Evolutionary conservation across 2,888 invertebrate species (phyloP).

Genomic region (Tanypteryx hageni): DNA sequence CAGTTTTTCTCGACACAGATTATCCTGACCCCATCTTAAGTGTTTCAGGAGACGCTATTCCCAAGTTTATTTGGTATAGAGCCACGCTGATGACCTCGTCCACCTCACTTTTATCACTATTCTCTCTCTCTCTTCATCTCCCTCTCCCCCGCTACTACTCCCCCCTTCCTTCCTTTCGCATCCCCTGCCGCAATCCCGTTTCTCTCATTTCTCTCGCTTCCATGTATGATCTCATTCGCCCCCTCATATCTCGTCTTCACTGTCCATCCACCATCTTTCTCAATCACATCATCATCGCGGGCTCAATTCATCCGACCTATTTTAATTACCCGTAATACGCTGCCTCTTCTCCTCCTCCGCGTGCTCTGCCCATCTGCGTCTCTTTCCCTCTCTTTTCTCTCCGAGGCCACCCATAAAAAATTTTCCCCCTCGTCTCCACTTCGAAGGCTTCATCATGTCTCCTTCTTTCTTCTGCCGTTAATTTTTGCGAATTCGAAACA

Average conservation of each 20-base stretch:
- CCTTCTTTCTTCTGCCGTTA: not conserved
- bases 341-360: slow-evolving; percentile 22
- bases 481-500: slow-evolving; percentile 25
- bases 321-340: slow-evolving; percentile 55
- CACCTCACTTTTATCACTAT: not conserved
- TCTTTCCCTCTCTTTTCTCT: too few relatives aligned
- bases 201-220: not conserved
- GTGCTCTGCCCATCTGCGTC: not conserved
- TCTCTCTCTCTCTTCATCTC: not conserved
- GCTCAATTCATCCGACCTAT: slow-evolving; percentile 54
- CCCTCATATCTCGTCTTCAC: not conserved
- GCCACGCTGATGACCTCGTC: too few relatives aligned
- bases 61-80: too few relatives aligned
- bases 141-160: not conserved
- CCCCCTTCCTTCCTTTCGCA: not conserved
- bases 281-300: slow-evolving; percentile 48
- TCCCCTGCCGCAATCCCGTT: not conserved
- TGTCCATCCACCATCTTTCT: not conserved
- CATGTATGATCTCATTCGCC: not conserved
- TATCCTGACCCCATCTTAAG: too few relatives aligned
- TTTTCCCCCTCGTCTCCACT: not conserved
- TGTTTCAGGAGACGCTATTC: too few relatives aligned
- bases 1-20: too few relatives aligned
- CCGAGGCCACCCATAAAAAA: not conserved
- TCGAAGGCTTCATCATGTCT: not conserved